A percentile compares a stretch with the other conserved stretches of the same genome.
These are phyloP conservation scores for Acrocyrtus sp. DNA, from an alignment of 2,888 invertebrate species.

Conservation along the genomic window DNA sequence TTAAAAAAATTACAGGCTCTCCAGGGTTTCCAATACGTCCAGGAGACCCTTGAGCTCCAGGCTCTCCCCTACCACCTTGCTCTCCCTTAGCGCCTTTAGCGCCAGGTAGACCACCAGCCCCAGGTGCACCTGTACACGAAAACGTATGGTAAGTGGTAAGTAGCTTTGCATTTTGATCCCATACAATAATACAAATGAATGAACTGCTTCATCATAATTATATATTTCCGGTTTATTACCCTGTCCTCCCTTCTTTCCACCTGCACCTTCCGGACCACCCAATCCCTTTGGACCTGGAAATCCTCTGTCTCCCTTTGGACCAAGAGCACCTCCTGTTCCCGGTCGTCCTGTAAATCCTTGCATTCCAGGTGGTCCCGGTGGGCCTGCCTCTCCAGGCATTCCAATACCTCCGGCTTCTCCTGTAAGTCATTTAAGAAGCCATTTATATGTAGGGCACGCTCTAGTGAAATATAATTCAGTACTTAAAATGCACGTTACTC, in stretches of 20 bases:
- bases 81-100: slow-evolving; percentile 81
- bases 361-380: slow-evolving; percentile 74
- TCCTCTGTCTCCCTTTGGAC: slow-evolving; percentile 80
- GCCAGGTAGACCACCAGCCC: slow-evolving; percentile 74
- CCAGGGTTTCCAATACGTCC: slow-evolving; percentile 83
- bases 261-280: slow-evolving; percentile 74
- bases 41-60: slow-evolving; percentile 79
- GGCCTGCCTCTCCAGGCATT: no score
- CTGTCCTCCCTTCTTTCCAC: slow-evolving; percentile 73
- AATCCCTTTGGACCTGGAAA: slow-evolving; percentile 77
- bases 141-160: no score
- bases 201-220: no score
- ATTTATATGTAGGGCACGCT: no score
- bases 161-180: no score
- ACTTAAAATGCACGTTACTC: no score
- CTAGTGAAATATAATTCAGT: no score
- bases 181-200: no score
- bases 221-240: no score
- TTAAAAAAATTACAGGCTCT: slow-evolving; percentile 70
- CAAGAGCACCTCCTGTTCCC: slow-evolving; percentile 74
- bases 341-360: slow-evolving; percentile 72
- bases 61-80: slow-evolving; percentile 79
- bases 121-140: no score
- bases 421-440: no score
- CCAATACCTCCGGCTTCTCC: no score